These are phyloP conservation scores for Dryadula phaetusa DNA, from an alignment of 2,888 invertebrate species.

Conservation along the genomic window DNA sequence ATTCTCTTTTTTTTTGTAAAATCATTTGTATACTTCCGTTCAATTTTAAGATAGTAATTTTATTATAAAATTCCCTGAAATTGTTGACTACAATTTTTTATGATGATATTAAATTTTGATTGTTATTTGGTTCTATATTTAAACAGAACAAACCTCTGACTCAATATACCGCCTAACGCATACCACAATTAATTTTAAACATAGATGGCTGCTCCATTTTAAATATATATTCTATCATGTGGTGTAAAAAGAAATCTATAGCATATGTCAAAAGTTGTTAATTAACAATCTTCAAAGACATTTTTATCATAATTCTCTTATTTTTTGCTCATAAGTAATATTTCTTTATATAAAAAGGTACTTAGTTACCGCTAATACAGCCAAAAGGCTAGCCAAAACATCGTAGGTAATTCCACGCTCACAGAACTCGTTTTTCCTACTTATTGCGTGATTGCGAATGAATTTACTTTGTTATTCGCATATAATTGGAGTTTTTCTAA, in stretches of 20 bases:
- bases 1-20: conserved; percentile 22
- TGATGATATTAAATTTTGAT: too few species aligned
- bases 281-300: too few species aligned
- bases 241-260: too few species aligned
- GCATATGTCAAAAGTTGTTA: too few species aligned
- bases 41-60: conserved; percentile 11
- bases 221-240: too few species aligned
- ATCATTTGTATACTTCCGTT: conserved; percentile 23
- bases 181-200: too few species aligned
- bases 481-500: not conserved
- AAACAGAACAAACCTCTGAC: too few species aligned
- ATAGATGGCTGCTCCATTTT: too few species aligned
- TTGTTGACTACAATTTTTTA: not conserved
- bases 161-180: too few species aligned
- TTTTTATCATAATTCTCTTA: too few species aligned
- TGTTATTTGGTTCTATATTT: too few species aligned
- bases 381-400: conserved; percentile 2
- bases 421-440: conserved; percentile 11
- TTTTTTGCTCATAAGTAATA: too few species aligned
- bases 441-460: not conserved
- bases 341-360: not conserved
- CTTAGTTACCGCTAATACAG: not conserved
- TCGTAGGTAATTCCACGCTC: conserved; percentile 23
- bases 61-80: not conserved
- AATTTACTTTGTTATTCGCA: not conserved